These are phyloP conservation scores for Orthosia gothica DNA, from an alignment of 2,888 invertebrate species.

Conservation along the genomic window DNA sequence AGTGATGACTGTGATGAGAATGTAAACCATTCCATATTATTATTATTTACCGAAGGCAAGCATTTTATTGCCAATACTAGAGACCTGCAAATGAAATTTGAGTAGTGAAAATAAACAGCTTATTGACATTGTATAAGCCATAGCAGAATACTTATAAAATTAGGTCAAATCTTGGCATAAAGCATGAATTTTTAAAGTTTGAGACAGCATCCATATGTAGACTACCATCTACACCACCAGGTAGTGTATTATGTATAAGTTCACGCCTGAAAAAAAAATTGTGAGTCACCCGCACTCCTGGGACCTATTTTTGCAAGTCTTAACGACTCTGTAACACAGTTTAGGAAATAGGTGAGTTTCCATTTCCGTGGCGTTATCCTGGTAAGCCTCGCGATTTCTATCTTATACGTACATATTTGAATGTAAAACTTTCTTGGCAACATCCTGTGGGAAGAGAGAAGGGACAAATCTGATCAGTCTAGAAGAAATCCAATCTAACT, in stretches of 20 bases:
- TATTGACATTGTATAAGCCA: too few relatives aligned
- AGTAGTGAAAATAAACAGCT: too few relatives aligned
- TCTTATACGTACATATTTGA: conserved; percentile 46
- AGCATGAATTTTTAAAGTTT: not conserved
- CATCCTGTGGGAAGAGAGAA: not conserved
- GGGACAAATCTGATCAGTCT: conserved; percentile 35
- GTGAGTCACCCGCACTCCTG: conserved; percentile 1
- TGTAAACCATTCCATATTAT: not conserved
- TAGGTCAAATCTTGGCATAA: not conserved
- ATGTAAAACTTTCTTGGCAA: conserved; percentile 37
- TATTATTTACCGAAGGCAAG: too few relatives aligned
- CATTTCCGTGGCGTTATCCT: conserved; percentile 35
- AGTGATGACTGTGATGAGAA: not conserved
- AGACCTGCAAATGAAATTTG: not conserved
- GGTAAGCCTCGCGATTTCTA: conserved; percentile 27
- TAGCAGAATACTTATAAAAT: not conserved
- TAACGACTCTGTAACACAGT: conserved; percentile 38
- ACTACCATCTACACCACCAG: too few relatives aligned
- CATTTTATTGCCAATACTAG: not conserved
- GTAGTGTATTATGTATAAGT: conserved; percentile 12
- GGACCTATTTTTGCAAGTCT: conserved; percentile 40
- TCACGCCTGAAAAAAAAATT: conserved; percentile 24
- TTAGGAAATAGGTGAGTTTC: conserved; percentile 27
- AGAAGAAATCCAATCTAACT: conserved; percentile 53
- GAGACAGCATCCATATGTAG: too few relatives aligned